Conservation (phyloP, 2,113 vertebrate species). For the Glaucomys volans region DNA sequence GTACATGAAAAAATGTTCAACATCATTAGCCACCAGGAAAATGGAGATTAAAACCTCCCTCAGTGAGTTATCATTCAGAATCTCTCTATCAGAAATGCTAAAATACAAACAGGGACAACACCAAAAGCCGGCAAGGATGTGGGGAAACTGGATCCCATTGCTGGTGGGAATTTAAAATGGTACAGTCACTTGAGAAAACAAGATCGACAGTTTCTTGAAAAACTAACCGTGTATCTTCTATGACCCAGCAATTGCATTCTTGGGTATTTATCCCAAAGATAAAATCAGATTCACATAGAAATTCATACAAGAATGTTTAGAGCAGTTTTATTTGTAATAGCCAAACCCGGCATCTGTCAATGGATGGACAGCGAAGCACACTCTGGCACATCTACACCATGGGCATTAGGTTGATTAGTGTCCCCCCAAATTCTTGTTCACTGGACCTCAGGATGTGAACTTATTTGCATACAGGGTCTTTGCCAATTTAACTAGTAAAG, state of each 20-base stretch:
- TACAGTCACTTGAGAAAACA: background rate
- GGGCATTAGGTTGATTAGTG: background rate
- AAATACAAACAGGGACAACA: background rate
- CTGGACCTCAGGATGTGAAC: background rate
- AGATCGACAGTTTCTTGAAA: background rate
- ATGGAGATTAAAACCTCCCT: background rate
- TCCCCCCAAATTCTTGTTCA: background rate
- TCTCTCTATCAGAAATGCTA: background rate
- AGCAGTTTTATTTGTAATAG: background rate
- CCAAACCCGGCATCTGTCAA: background rate
- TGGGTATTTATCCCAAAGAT: background rate
- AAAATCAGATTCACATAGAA: background rate
- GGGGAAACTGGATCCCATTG: background rate
- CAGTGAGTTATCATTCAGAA: background rate
- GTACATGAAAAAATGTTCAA: background rate
- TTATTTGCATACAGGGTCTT: background rate
- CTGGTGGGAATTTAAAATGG: background rate
- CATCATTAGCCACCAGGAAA: background rate
- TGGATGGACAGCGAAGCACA: background rate
- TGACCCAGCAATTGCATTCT: background rate
- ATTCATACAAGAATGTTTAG: background rate
- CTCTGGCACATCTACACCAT: accelerated
- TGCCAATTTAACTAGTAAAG: background rate
- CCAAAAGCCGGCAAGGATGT: background rate
- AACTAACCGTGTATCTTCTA: background rate